phyloP scores from a whole-genome alignment of 2,797 vertebrate species.

The Halcyon leucocephala region DNA sequence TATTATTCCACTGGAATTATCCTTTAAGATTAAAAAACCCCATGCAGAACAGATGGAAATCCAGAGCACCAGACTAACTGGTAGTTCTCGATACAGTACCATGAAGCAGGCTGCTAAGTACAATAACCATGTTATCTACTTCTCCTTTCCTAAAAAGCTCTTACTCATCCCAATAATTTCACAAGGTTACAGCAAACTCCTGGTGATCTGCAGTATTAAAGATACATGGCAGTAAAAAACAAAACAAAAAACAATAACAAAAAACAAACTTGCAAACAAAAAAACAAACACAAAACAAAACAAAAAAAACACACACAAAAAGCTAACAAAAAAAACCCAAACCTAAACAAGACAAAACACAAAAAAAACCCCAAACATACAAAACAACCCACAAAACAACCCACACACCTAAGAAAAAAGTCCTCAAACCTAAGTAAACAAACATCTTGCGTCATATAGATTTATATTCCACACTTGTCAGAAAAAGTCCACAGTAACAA shows the following conservation, averaged over 20 bases:
- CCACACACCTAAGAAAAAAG: too few species aligned
- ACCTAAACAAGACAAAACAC: background rate
- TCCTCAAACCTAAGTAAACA: too few species aligned
- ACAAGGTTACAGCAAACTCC: background rate
- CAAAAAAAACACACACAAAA: background rate
- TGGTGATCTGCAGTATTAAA: background rate
- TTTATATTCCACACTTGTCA: background rate
- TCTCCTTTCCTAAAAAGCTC: background rate
- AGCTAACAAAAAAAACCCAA: too few species aligned
- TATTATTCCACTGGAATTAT: background rate
- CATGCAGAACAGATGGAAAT: background rate
- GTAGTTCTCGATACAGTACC: background rate
- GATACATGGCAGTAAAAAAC: accelerated
- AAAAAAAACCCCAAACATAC: too few species aligned
- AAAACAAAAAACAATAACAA: background rate
- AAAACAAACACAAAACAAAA: too few species aligned
- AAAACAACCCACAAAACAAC: background rate
- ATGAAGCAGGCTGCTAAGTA: background rate
- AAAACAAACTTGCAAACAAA: background rate
- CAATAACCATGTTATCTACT: background rate
- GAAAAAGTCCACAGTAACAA: background rate
- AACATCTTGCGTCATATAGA: background rate
- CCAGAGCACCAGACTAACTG: background rate
- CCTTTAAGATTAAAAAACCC: background rate
- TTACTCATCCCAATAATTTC: slow-evolving; percentile 1